phyloP scores from a whole-genome alignment of 1,140 invertebrate species.

The Acromyrmex charruanus region DNA sequence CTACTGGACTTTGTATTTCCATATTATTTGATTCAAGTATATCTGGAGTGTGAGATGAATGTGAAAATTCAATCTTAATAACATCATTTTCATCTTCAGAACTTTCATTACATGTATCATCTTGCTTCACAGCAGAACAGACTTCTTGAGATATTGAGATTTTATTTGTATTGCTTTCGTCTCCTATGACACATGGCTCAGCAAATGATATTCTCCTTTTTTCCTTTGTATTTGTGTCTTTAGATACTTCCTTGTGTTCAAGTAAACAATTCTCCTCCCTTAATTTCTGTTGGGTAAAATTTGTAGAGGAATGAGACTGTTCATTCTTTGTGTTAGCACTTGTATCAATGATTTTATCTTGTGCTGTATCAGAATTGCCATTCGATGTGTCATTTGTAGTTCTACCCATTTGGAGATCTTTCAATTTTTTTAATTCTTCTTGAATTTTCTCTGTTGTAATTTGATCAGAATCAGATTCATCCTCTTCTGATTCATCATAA shows the following conservation, averaged over 20 bases:
- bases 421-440: conserved; percentile 63
- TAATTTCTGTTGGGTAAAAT: not conserved
- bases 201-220: conserved; percentile 74
- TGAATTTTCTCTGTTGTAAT: conserved; percentile 52
- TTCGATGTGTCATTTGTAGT: not conserved
- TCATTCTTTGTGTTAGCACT: conserved; percentile 15
- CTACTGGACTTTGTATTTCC: conserved; percentile 75
- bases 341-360: conserved; percentile 14
- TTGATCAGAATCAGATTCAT: conserved; percentile 65
- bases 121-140: not conserved
- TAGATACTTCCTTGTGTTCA: not conserved
- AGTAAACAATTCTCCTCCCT: not conserved
- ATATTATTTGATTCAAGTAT: conserved; percentile 28
- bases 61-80: conserved; percentile 78
- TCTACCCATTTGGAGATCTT: conserved; percentile 44
- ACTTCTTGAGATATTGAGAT: not conserved
- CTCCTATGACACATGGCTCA: conserved; percentile 36
- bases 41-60: conserved; percentile 68
- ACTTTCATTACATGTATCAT: conserved; percentile 24
- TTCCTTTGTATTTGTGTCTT: not conserved
- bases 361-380: not conserved
- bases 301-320: conserved; percentile 25
- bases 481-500: conserved; percentile 72
- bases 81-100: conserved; percentile 64
- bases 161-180: conserved; percentile 13